These are phyloP conservation scores for Pseudochaenichthys georgianus DNA, from an alignment of 2,797 vertebrate genomes.

Conservation along the genomic window DNA sequence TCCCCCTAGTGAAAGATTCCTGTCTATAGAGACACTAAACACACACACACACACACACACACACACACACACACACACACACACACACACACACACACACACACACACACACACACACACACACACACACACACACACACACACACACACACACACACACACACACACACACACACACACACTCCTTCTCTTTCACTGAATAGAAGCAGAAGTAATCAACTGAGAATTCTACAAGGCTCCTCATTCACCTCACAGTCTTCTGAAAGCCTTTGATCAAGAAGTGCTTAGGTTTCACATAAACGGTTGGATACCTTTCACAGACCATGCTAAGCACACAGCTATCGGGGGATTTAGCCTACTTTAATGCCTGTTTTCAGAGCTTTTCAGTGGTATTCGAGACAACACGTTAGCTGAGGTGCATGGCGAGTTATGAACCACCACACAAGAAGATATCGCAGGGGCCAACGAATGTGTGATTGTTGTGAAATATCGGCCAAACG, in stretches of 20 bases:
- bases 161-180: slow-evolving; percentile 30
- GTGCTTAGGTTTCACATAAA: slow-evolving; percentile 80
- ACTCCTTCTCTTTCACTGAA: not conserved
- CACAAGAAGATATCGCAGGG: slow-evolving; percentile 69
- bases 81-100: slow-evolving; percentile 30
- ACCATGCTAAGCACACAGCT: slow-evolving; percentile 72
- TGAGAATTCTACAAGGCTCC: slow-evolving; percentile 73
- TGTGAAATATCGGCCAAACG: slow-evolving; percentile 35
- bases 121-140: slow-evolving; percentile 26
- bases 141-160: slow-evolving; percentile 33
- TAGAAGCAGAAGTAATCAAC: slow-evolving; percentile 59
- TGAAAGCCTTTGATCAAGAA: slow-evolving; percentile 83
- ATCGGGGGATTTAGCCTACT: slow-evolving; percentile 77
- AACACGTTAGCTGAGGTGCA: slow-evolving; percentile 73
- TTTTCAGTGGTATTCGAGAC: slow-evolving; percentile 75
- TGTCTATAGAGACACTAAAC: slow-evolving; percentile 74
- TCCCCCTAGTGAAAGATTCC: slow-evolving; percentile 74
- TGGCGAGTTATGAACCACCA: slow-evolving; percentile 60
- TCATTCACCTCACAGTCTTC: slow-evolving; percentile 71
- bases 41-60: slow-evolving; percentile 26
- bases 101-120: slow-evolving; percentile 36
- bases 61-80: slow-evolving; percentile 33
- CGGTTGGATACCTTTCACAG: slow-evolving; percentile 78
- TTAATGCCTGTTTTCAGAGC: slow-evolving; percentile 83
- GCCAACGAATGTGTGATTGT: slow-evolving; percentile 27